Evolutionary conservation across 1,140 invertebrate genomes (phyloP).

Genomic region (Cydia splendana): DNA sequence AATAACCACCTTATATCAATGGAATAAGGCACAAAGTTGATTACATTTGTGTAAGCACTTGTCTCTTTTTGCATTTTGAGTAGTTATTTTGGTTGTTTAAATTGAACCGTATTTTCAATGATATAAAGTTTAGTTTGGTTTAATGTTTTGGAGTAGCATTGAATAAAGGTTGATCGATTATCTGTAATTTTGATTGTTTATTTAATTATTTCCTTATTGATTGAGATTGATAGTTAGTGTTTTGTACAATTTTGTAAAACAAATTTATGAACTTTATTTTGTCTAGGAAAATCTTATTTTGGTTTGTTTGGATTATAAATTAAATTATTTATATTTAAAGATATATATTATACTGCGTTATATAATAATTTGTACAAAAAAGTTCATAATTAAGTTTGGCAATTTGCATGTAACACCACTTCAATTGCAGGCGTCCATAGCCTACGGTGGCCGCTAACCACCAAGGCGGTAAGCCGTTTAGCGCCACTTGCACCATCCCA

Average conservation of each 20-base stretch:
- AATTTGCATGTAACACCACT: too few relatives aligned
- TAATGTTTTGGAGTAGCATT: neutral
- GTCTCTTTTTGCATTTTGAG: neutral
- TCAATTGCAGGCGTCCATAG: too few relatives aligned
- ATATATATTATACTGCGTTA: too few relatives aligned
- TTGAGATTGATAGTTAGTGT: conserved; percentile 5
- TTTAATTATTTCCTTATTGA: neutral
- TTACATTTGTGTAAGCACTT: neutral
- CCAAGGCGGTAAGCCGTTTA: too few relatives aligned
- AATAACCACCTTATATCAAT: neutral
- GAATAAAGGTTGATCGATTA: conserved; percentile 5
- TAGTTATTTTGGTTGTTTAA: neutral
- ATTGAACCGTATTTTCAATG: neutral
- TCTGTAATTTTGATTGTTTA: conserved; percentile 11
- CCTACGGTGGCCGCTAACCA: too few relatives aligned
- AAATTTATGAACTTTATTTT: neutral
- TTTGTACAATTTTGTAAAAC: neutral
- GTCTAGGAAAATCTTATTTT: too few relatives aligned
- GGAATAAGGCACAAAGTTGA: neutral
- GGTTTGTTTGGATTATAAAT: too few relatives aligned
- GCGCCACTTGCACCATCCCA: too few relatives aligned
- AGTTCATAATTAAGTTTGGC: too few relatives aligned
- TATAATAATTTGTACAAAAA: too few relatives aligned
- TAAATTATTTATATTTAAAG: too few relatives aligned
- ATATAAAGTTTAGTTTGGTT: neutral